Evolutionary conservation across 2,888 invertebrate genomes (phyloP).

Genomic region (Xanthorhoe designata): DNA sequence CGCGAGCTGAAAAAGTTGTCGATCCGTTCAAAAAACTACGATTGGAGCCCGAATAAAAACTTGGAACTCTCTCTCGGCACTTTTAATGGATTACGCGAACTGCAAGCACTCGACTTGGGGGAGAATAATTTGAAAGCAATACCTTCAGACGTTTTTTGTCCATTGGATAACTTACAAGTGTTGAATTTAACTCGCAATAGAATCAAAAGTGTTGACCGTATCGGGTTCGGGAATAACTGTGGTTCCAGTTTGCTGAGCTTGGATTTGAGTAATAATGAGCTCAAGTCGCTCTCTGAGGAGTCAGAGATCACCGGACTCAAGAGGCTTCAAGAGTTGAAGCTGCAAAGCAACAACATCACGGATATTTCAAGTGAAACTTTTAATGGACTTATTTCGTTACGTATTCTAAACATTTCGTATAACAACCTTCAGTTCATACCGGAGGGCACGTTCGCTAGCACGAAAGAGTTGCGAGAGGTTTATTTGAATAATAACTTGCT

Average conservation of each 20-base stretch:
- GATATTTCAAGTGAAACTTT: conserved; percentile 92
- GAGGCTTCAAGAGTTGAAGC: conserved; percentile 91
- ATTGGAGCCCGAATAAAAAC: conserved; percentile 91
- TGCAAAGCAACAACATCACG: conserved; percentile 93
- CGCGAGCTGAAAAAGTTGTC: conserved; percentile 92
- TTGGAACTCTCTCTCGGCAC: conserved; percentile 90
- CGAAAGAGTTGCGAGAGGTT: conserved; percentile 93
- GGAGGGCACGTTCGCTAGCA: conserved; percentile 92
- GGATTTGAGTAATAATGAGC: conserved; percentile 93
- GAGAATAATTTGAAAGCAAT: conserved; percentile 92
- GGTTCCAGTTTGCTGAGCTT: conserved; percentile 90
- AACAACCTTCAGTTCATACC: conserved; percentile 94
- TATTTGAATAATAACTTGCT: conserved; percentile 95
- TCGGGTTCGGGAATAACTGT: conserved; percentile 89
- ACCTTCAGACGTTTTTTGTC: conserved; percentile 92
- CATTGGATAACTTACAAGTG: conserved; percentile 91
- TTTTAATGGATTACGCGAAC: conserved; percentile 91
- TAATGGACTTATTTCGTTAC: conserved; percentile 91
- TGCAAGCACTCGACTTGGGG: conserved; percentile 91
- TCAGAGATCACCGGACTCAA: conserved; percentile 91
- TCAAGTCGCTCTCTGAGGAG: conserved; percentile 89
- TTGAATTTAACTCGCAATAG: conserved; percentile 94
- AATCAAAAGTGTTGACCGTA: conserved; percentile 90
- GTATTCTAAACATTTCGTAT: conserved; percentile 93
- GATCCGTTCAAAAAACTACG: conserved; percentile 91